phyloP scores from a whole-genome alignment of 1,140 invertebrate species.

The Stratiolaelaps scimitus region DNA sequence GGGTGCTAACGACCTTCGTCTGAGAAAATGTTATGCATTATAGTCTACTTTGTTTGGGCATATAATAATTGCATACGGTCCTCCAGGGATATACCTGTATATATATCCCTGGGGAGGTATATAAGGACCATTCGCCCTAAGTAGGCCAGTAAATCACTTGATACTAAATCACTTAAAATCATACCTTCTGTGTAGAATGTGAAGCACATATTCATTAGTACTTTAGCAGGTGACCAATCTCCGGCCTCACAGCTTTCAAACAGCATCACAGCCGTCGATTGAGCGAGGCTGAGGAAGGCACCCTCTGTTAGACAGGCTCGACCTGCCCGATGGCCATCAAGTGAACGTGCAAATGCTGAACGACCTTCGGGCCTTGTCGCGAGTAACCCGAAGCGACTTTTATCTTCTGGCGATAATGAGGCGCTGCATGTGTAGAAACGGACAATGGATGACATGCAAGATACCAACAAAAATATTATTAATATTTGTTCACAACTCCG shows the following conservation, averaged over 20 bases:
- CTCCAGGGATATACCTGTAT: too few species aligned
- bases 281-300: conserved; percentile 61
- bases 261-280: conserved; percentile 60
- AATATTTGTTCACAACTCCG: too few species aligned
- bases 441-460: too few species aligned
- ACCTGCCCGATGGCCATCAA: conserved; percentile 53
- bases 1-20: too few species aligned
- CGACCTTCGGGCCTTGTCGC: conserved; percentile 44
- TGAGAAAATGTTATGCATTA: too few species aligned
- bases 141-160: too few species aligned
- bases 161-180: too few species aligned
- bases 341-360: conserved; percentile 55
- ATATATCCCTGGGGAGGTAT: too few species aligned
- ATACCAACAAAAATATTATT: too few species aligned
- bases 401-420: conserved; percentile 50
- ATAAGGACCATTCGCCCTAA: too few species aligned
- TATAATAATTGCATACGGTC: too few species aligned
- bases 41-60: too few species aligned
- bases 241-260: conserved; percentile 65
- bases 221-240: conserved; percentile 60
- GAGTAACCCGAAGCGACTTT: conserved; percentile 54
- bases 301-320: conserved; percentile 53
- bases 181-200: conserved; percentile 63
- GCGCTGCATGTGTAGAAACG: conserved; percentile 38
- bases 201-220: conserved; percentile 69